Evolutionary conservation across 2,113 vertebrate genomes (phyloP), one percentile per base, ranked within the genome.

Genomic region (Mormoops blainvillei): DNA sequence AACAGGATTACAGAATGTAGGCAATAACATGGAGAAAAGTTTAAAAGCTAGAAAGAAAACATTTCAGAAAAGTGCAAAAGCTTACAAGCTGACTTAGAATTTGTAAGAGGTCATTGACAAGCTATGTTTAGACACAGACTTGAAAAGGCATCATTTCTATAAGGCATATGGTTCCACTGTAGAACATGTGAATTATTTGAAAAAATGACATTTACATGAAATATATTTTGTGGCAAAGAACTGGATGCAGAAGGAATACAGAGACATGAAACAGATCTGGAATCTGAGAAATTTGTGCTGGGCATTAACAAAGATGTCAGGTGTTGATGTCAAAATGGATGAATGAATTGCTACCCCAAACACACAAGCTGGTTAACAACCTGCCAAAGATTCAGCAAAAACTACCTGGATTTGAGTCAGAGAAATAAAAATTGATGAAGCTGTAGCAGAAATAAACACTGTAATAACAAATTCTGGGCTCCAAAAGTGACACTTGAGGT

Each of bases 281-380:
- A 97, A 94, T 95, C 54, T 92, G 71, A 85, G 63, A 96, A 89
- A 43, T 84, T 63, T 41, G 38, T 93, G 74, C 95, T 54, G 92
- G 95, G 96, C 96, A 97, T 82, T 97, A 96, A 98, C 97, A 80
- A 97, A 98, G 97, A 97, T 96, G 50, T 98, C 91, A 98, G 86
- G 96, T 96, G 90, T 58, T n/a, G 71, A 78, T 91, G 94, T 98
- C 97, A 96, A 97, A 97, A 97, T 19, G 80, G 50, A 98, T 96
- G 41, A 98, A 97, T 93, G 89, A 98, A 97, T 43, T 96, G 63
- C 92, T 92, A 61, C 70, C 87, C 89, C 91, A 94, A 87, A 97
- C 92, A 89, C 83, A 97, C 87, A 96, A 86, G 81, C 41, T 92
- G 82, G 88, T 90, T 98, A 97, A 98, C 93, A 97, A 98, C 76